These are phyloP conservation scores for Tiphia femorata DNA, from an alignment of 2,888 invertebrate species.

Conservation along the genomic window DNA sequence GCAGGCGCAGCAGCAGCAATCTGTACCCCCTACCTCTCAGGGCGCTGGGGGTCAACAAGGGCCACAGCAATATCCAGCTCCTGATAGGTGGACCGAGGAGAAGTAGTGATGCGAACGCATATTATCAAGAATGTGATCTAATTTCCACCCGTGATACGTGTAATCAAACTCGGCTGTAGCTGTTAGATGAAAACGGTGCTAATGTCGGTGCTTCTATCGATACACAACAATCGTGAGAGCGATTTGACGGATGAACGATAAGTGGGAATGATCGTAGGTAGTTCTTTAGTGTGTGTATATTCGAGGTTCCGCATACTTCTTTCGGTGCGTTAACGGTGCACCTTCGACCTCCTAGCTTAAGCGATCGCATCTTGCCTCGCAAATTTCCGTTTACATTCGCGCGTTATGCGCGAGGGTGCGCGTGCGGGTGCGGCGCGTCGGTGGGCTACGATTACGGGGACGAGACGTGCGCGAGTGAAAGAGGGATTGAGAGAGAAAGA, in stretches of 20 bases:
- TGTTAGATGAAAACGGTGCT: too few relatives aligned
- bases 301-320: too few relatives aligned
- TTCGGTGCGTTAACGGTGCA: too few relatives aligned
- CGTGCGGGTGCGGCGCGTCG: slow-evolving; percentile 24
- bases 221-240: too few relatives aligned
- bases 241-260: too few relatives aligned
- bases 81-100: slow-evolving; percentile 57
- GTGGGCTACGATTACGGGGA: slow-evolving; percentile 5
- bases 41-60: slow-evolving; percentile 21
- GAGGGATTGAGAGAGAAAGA: slow-evolving; percentile 32
- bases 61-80: slow-evolving; percentile 26
- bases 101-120: slow-evolving; percentile 42
- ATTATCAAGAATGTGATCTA: neutral
- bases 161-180: too few relatives aligned
- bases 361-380: slow-evolving; percentile 22
- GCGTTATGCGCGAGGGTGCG: slow-evolving; percentile 30
- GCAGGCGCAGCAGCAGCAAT: slow-evolving; percentile 41
- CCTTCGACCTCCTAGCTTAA: neutral
- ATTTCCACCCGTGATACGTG: too few relatives aligned
- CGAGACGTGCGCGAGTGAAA: slow-evolving; percentile 12
- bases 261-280: too few relatives aligned
- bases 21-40: slow-evolving; percentile 22
- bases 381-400: slow-evolving; percentile 33
- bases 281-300: too few relatives aligned
- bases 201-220: too few relatives aligned